phyloP scores from a whole-genome alignment of 2,888 invertebrate genomes.

The Apotomis capreana region DNA sequence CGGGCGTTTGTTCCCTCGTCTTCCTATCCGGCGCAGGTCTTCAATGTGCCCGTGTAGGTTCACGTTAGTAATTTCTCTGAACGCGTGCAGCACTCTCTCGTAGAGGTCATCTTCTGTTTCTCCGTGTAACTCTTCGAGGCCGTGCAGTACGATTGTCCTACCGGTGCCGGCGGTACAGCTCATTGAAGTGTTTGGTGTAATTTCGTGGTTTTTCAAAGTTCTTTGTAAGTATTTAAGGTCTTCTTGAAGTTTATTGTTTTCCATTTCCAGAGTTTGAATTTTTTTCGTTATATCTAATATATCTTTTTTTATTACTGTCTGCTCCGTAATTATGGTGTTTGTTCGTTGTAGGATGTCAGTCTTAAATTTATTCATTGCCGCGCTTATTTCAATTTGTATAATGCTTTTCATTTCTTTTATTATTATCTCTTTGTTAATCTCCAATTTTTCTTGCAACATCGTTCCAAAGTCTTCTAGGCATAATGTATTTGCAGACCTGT shows the following conservation, averaged over 20 bases:
- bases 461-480: not conserved
- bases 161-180: not conserved
- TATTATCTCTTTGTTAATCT: not conserved
- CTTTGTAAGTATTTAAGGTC: not conserved
- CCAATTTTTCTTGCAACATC: not conserved
- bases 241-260: not conserved
- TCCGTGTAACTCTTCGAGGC: not conserved
- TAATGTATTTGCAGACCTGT: not conserved
- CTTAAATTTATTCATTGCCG: not conserved
- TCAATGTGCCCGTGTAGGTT: constrained; percentile 10
- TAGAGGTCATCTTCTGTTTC: not conserved
- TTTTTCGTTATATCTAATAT: not conserved
- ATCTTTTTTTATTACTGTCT: not conserved
- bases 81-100: not conserved
- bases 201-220: not conserved
- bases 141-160: not conserved
- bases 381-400: not conserved
- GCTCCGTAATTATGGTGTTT: not conserved
- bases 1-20: constrained; percentile 3
- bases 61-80: not conserved
- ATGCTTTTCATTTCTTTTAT: not conserved
- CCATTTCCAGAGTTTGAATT: not conserved
- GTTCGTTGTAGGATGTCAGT: not conserved
- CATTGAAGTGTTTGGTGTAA: not conserved
- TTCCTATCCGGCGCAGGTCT: constrained; percentile 1